Percentiles rank a stretch among this genome's conserved stretches.
phyloP scores from a whole-genome alignment of 2,888 invertebrate species.

The Diplazon laetatorius region DNA sequence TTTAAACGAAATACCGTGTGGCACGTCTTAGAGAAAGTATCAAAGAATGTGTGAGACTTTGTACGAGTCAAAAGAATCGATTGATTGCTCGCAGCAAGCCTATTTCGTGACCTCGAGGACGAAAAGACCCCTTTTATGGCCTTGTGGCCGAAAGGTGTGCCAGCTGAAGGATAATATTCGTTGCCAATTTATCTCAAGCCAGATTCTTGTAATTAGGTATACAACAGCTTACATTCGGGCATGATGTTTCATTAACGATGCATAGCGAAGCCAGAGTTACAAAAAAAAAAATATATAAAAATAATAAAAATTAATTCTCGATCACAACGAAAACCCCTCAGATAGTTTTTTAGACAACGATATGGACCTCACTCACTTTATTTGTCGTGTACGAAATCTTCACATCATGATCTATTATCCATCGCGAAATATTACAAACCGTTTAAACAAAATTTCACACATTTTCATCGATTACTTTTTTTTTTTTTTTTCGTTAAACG shows the following conservation, averaged over 20 bases:
- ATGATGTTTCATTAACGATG: constrained; percentile 32
- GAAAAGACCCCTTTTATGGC: too few relatives aligned
- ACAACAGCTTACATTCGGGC: constrained; percentile 48
- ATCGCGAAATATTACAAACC: constrained; percentile 5
- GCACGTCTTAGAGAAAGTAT: too few relatives aligned
- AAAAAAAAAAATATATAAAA: not conserved
- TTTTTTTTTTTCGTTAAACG: constrained; percentile 1
- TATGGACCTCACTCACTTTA: constrained; percentile 1
- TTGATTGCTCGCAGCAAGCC: too few relatives aligned
- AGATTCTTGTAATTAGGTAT: constrained; percentile 44
- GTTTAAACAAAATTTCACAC: constrained; percentile 5
- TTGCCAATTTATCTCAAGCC: constrained; percentile 32
- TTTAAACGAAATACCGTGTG: too few relatives aligned
- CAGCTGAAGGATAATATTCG: too few relatives aligned
- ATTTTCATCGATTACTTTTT: constrained; percentile 14
- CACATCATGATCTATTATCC: constrained; percentile 6
- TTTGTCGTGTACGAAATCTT: constrained; percentile 7
- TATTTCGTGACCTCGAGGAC: too few relatives aligned
- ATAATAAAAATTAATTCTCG: too few relatives aligned
- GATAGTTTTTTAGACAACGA: constrained; percentile 3
- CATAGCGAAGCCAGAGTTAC: constrained; percentile 39
- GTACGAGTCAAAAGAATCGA: too few relatives aligned
- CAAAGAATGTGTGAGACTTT: too few relatives aligned
- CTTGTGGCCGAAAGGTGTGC: too few relatives aligned
- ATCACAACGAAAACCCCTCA: not conserved